These are phyloP conservation scores for Eucidaris tribuloides DNA, from an alignment of 35 echinoderm and acorn worm species.

Conservation along the genomic window DNA sequence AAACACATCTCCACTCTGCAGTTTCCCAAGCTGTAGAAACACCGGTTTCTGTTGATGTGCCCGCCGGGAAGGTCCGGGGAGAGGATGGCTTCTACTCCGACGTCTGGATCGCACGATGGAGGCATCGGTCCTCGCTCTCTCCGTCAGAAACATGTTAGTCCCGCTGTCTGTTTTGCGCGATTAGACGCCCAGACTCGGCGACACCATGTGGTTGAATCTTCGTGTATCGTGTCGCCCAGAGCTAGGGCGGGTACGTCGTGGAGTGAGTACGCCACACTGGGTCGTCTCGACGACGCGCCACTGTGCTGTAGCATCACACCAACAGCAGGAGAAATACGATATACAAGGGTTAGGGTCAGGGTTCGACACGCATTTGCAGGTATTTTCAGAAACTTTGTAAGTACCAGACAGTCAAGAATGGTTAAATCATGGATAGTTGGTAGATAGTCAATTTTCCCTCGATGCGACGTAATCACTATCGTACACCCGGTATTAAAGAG, in stretches of 20 bases:
- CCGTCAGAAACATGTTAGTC: not conserved
- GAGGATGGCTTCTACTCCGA: not conserved
- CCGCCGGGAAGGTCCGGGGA: not conserved
- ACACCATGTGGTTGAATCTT: not conserved
- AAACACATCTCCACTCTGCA: not conserved
- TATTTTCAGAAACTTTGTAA: too few relatives aligned
- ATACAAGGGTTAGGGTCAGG: too few relatives aligned
- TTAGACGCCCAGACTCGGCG: not conserved
- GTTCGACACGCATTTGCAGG: too few relatives aligned
- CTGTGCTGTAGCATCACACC: too few relatives aligned
- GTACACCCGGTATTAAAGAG: too few relatives aligned
- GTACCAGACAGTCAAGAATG: too few relatives aligned
- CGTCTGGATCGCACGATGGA: not conserved
- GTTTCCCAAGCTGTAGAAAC: conserved; percentile 15
- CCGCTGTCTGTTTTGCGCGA: not conserved
- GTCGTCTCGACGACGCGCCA: not conserved
- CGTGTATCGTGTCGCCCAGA: not conserved
- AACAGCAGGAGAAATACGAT: too few relatives aligned
- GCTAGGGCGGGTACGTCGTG: conserved; percentile 5
- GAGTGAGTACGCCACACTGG: not conserved
- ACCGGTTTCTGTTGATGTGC: not conserved
- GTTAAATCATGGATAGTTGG: too few relatives aligned
- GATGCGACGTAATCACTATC: too few relatives aligned
- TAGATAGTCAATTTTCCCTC: too few relatives aligned
- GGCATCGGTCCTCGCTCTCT: not conserved